Conservation (phyloP, 2,797 vertebrate genomes). For the Urophycis tenuis region DNA sequence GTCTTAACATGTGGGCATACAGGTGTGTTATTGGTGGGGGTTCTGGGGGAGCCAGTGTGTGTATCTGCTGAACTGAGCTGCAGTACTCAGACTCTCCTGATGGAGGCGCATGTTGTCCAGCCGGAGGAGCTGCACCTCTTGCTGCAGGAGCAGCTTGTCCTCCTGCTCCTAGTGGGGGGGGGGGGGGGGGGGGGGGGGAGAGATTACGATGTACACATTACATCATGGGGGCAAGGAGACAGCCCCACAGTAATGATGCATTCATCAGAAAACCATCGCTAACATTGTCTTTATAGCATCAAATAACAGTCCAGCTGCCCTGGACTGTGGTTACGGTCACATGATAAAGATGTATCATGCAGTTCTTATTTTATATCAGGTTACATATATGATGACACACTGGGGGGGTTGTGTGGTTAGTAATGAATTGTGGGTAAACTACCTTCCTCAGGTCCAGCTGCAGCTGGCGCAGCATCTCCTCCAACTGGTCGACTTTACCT, state of each 20-base stretch:
- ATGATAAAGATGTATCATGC: too few relatives aligned
- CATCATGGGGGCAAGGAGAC: too few relatives aligned
- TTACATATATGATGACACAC: too few relatives aligned
- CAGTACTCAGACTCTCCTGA: slow-evolving; percentile 79
- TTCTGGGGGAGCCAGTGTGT: slow-evolving; percentile 75
- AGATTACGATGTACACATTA: too few relatives aligned
- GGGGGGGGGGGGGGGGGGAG: not conserved
- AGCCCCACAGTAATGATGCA: too few relatives aligned
- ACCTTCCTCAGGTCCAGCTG: slow-evolving; percentile 81
- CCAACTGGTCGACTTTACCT: slow-evolving; percentile 81
- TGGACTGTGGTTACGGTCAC: too few relatives aligned
- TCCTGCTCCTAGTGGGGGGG: slow-evolving; percentile 72
- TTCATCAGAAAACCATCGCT: too few relatives aligned
- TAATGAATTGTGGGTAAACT: not conserved
- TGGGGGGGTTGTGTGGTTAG: not conserved
- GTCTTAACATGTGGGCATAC: too few relatives aligned
- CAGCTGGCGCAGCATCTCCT: slow-evolving; percentile 77
- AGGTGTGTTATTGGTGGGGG: not conserved
- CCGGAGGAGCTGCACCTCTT: slow-evolving; percentile 77
- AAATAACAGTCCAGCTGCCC: too few relatives aligned
- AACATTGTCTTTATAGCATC: too few relatives aligned
- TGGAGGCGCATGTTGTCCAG: slow-evolving; percentile 81
- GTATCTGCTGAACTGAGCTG: slow-evolving; percentile 78
- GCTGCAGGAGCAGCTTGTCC: slow-evolving; percentile 80
- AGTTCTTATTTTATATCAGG: too few relatives aligned